Conservation (phyloP, 2,113 vertebrate genomes). For the Sarotherodon lohbergeri region DNA sequence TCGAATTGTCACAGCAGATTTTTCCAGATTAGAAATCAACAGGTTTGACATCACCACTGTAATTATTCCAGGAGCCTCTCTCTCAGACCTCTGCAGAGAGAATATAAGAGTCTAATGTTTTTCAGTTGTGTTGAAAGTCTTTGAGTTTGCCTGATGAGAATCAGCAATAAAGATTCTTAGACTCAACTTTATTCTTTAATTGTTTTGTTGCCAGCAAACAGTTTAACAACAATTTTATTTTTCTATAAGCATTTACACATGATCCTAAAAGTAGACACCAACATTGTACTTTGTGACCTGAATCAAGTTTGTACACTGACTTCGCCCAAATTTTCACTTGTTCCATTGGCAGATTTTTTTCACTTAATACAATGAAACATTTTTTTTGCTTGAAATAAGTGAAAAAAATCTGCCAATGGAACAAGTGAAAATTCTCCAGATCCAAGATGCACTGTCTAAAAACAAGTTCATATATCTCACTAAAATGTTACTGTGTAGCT, state of each 20-base stretch:
- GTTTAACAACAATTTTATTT: background rate
- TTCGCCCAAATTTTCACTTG: rapidly evolving
- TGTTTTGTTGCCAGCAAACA: rapidly evolving
- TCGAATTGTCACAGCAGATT: rapidly evolving
- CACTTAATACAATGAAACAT: background rate
- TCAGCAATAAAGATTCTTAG: background rate
- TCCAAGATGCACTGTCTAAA: background rate
- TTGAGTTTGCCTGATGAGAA: background rate
- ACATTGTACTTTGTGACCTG: background rate
- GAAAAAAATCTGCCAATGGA: rapidly evolving
- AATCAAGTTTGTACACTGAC: background rate
- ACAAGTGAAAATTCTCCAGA: background rate
- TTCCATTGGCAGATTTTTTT: background rate
- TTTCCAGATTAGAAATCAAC: background rate
- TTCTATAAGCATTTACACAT: background rate
- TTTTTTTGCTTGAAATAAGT: background rate
- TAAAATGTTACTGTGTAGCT: background rate
- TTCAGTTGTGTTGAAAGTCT: background rate
- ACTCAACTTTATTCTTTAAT: background rate
- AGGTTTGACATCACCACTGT: background rate
- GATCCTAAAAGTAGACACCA: background rate
- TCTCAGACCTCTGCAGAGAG: background rate
- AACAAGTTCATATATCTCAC: background rate
- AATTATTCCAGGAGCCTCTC: background rate
- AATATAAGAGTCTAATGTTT: background rate